Base-by-base conservation (phyloP, 1,140 invertebrate genomes). In the Lysiphlebus fabarum region DNA sequence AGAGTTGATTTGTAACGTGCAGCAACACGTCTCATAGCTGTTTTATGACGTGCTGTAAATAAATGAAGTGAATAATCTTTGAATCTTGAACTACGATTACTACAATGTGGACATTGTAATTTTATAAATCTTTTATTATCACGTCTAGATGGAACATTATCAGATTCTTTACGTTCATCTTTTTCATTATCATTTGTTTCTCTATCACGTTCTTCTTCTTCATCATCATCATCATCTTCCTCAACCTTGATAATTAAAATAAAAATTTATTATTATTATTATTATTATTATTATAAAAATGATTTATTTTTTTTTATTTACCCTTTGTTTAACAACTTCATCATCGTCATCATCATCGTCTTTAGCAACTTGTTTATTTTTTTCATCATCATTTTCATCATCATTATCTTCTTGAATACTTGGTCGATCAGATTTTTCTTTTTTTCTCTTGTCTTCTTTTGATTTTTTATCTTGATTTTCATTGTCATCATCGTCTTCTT, bases 51-150 rank as follows among this genome's bases (percentile, higher is more conserved):
- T 10, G 81, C 81, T 1, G 85, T 86, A 63, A 84, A 79, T 61
- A 92, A 76, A 78, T 92, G 90, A 58, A 86, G 79, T 7, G 83
- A 82, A 67, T 91, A 91, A 47, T 86, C 83, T 67, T 84, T 86
- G 67, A 90, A 91, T 9, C 88, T 91, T 5, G 86, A 77, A 67
- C 84, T 89, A 65, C 85, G 85, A 64, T 86, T 83, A 54, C 82
- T 80, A 67, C 90, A 91, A 68, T 90, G 89, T 1, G 88, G 86
- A 70, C 90, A 91, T 34, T 81, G 82, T 1, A 92, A 75, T 66
- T 87, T 86, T 17, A 90, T 87, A 65, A 85, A 90, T 34, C 81
- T 76, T 43, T 72, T 67, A 26, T 77, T 75, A 64, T 79, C 70
- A 51, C 75, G 64, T 61, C 75, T 69, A 55, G 73, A 79, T 34